Base-by-base conservation (phyloP, 2,797 vertebrate species). In the Gephyroberyx darwinii region DNA sequence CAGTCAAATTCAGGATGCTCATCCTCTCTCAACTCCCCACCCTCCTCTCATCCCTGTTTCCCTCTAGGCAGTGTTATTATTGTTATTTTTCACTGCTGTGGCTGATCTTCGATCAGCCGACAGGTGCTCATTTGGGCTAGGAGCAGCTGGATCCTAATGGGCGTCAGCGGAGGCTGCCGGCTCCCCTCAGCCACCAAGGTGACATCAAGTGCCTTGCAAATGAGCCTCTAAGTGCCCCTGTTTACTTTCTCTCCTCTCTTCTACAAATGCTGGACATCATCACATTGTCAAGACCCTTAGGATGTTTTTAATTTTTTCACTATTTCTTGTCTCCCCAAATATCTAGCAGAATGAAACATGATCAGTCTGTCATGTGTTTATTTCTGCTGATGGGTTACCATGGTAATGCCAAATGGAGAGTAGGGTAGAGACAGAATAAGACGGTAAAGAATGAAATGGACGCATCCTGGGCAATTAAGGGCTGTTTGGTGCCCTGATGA, bases 381-480 rank as follows among this genome's bases (percentile, higher is more conserved):
- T 83, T 84, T 69, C 60, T 16, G 20, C 84, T 56, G 76, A 63
- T 66, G 72, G 58, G 90, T 91, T 90, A 65, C 91, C 84, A 91
- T 90, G 86, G 91, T 77, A 83, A 91, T 88, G 63, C 56, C 81
- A 85, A 87, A 83, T 77, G 74, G 84, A 74, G 55, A 84, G 69
- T 50, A 69, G 71, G 71, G 50, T 59, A 47, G 82, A 50, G 64
- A 59, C 65, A 47, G 68, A 77, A 68, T 4, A 63, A 58, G 78
- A 79, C 74, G 69, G 71, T 78, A 73, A 88, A 78, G 68, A 80
- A 79, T 78, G 19, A 51, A 63, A 69, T 10, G 69, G 72, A 82
- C 84, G 84, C 88, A 89, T 89, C 80, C 85, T 65, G 82, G 69
- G 89, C 84, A 92, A 88, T 92, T 92, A 89, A 85, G 78, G 65